Base-by-base conservation (phyloP, 2,888 invertebrate species). In the Branchellion lobata region DNA sequence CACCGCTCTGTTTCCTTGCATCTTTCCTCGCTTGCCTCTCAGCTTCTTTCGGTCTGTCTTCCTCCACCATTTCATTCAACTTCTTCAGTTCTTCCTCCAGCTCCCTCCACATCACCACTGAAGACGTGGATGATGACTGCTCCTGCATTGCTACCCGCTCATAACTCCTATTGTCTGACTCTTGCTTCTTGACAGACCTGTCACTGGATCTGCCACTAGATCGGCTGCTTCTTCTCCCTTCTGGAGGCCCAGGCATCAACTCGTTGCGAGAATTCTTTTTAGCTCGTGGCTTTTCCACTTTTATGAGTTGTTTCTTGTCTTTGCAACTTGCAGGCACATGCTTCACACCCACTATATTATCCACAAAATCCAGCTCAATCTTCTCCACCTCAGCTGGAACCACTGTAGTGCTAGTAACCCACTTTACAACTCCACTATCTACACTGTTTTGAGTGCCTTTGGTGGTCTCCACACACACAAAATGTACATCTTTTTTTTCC, bases 61-160 rank as follows among this genome's bases (percentile, higher is more conserved):
- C 61, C 21, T 57, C 24, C 24, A 57, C 61, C 24, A 57, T 57
- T 5, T 57, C 61, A 57, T 57, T 57, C 61, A 57, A n/a, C 24
- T n/a, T 57, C 24, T 57, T 8, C 61, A 57, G 61, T n/a, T 57
- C 61, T 57, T 57, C 61, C 21, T 57, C 61, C n/a, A 57, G n/a
- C 24, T 57, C 61, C 24, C 61, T 57, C 61, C 61, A 57, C 61
- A 57, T 57, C 3, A 57, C n/a, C 21, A 57, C 61, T 18, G 61
- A 57, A 18, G 61, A 57, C 24, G 61, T 57, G 24, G n/a, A 3
- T 3, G 61, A 57, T 24, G 61, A 24, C 24, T 57, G 61, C 24
- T 57, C 61, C 3, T 57, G 21, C 61, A 57, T 24, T 3, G 61
- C 5, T 14, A 57, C 3, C 21, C 24, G 8, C 24, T 57, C 61